Conservation (phyloP, 2,113 vertebrate species). For the Microcebus jonahi region DNA sequence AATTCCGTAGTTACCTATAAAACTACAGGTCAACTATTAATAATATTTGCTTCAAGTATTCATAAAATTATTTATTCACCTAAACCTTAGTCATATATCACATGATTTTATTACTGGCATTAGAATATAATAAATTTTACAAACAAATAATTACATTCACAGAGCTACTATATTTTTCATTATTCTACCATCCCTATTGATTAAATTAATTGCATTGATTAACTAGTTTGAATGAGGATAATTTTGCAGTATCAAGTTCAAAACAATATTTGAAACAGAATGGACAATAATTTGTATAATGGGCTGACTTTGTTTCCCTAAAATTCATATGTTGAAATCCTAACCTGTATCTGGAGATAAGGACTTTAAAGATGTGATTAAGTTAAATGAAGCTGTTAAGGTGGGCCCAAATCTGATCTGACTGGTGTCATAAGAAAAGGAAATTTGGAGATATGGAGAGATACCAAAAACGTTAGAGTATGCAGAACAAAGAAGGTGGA, state of each 20-base stretch:
- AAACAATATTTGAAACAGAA: neutral
- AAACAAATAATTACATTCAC: neutral
- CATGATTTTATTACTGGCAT: neutral
- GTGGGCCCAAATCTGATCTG: neutral
- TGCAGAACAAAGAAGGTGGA: neutral
- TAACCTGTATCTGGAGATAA: neutral
- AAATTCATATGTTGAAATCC: neutral
- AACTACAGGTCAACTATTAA: neutral
- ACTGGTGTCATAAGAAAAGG: neutral
- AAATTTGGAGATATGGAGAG: neutral
- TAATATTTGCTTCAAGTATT: neutral
- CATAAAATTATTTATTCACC: neutral
- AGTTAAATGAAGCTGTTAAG: neutral
- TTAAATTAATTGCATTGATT: slow-evolving; percentile 2
- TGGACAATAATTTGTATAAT: neutral
- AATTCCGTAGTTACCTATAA: neutral
- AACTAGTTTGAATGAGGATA: neutral
- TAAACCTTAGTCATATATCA: neutral
- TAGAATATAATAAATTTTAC: neutral
- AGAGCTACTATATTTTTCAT: neutral
- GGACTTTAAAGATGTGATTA: neutral
- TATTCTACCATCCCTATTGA: neutral
- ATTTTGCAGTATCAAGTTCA: neutral
- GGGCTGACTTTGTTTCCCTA: neutral
- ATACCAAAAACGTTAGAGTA: neutral